Percentiles rank a stretch among this genome's conserved stretches.
phyloP scores from a whole-genome alignment of 2,113 vertebrate species.

The Bujurquina vittata region DNA sequence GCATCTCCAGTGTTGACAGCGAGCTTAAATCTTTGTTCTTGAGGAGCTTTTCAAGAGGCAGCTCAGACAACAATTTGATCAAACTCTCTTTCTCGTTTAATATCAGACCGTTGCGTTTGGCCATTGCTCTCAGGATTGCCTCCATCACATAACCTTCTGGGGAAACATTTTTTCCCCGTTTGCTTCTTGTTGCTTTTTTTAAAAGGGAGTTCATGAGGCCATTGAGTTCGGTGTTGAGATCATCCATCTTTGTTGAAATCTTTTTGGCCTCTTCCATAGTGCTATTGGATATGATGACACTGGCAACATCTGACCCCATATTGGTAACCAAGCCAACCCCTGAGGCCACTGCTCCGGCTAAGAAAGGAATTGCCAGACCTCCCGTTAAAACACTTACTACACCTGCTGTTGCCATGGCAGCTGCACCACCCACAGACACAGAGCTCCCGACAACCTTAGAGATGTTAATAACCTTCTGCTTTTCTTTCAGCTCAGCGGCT shows the following conservation, averaged over 20 bases:
- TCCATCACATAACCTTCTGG: not conserved
- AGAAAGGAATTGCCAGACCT: not conserved
- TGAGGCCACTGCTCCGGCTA: not conserved
- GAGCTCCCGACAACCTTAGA: not conserved
- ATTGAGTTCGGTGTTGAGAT: not conserved
- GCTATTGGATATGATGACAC: not conserved
- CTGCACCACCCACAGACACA: not conserved
- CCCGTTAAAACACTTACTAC: not conserved
- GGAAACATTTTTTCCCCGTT: not conserved
- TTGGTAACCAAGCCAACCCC: not conserved
- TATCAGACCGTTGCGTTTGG: not conserved
- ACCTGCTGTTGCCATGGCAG: not conserved
- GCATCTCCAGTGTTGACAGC: not conserved
- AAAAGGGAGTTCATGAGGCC: not conserved
- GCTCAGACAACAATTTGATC: not conserved
- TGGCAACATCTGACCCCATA: not conserved
- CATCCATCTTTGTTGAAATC: not conserved
- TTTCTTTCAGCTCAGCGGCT: rapidly evolving
- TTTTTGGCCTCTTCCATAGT: not conserved
- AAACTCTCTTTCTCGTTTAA: not conserved
- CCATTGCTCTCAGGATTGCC: rapidly evolving
- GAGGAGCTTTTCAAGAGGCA: not conserved
- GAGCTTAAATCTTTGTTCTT: rapidly evolving
- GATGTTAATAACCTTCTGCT: not conserved
- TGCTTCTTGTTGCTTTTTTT: not conserved